Evolutionary conservation across 2,888 invertebrate species (phyloP).

Genomic region (Drepanosiphum platanoidis): DNA sequence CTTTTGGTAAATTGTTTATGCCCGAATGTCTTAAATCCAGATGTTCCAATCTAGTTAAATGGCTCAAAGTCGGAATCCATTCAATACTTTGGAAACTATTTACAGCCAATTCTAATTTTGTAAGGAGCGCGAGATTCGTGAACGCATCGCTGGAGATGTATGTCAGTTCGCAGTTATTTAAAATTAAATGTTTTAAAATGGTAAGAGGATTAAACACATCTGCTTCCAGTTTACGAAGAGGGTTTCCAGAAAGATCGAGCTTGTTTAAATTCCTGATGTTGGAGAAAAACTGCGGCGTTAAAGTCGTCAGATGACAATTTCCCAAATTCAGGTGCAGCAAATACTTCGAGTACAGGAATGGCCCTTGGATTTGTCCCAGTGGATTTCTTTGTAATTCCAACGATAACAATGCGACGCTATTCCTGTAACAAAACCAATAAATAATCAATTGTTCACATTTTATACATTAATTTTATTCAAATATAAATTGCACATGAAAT

Average conservation of each 20-base stretch:
- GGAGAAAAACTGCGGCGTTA: no score
- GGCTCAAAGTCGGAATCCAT: constrained; percentile 74
- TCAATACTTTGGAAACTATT: constrained; percentile 71
- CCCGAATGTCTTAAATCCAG: constrained; percentile 74
- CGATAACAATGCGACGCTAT: no score
- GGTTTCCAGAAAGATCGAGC: no score
- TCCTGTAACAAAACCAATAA: constrained; percentile 69
- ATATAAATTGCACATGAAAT: no score
- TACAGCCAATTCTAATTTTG: no score
- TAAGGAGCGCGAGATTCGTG: no score
- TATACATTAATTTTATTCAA: no score
- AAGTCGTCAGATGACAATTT: constrained; percentile 69
- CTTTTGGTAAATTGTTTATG: constrained; percentile 73
- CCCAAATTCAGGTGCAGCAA: constrained; percentile 77
- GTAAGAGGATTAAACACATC: constrained; percentile 74
- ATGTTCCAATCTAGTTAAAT: constrained; percentile 73
- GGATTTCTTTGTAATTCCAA: constrained; percentile 76
- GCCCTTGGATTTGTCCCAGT: no score
- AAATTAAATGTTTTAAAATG: no score
- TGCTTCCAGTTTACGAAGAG: constrained; percentile 71
- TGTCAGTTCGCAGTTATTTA: no score
- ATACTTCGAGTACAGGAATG: constrained; percentile 75
- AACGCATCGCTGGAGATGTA: no score
- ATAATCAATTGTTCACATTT: not conserved
- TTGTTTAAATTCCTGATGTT: no score